Evolutionary conservation across 2,113 vertebrate genomes (phyloP).

Genomic region (Conger conger): DNA sequence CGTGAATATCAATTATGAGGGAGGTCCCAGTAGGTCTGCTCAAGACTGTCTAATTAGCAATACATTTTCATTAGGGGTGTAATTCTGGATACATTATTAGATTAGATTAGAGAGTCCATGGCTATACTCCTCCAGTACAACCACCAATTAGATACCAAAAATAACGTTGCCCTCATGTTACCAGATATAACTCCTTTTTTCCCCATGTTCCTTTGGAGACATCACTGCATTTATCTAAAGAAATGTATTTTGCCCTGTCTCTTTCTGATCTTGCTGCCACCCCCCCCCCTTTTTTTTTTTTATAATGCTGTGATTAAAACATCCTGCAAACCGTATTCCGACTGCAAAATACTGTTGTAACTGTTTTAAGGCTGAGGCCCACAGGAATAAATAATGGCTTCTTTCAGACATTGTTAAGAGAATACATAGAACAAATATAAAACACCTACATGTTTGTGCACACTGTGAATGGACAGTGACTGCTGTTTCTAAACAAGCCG

Average conservation of each 20-base stretch:
- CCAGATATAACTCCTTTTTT: not conserved
- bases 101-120: not conserved
- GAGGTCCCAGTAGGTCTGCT: not conserved
- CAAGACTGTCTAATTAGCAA: not conserved
- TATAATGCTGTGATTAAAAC: not conserved
- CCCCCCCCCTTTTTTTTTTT: not conserved
- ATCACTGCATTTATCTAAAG: not conserved
- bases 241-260: not conserved
- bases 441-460: slow-evolving; percentile 1
- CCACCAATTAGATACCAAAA: not conserved
- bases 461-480: not conserved
- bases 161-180: not conserved
- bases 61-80: not conserved
- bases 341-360: not conserved
- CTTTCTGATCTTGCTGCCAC: not conserved
- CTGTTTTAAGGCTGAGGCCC: not conserved
- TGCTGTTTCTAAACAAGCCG: not conserved
- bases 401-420: not conserved
- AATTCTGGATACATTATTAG: not conserved
- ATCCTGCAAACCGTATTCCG: not conserved
- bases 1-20: not conserved
- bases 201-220: not conserved
- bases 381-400: not conserved
- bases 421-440: not conserved
- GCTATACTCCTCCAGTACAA: not conserved